A percentile compares a stretch with the other conserved stretches of the same genome.
phyloP scores from a whole-genome alignment of 1,140 invertebrate species.

The Heliconius congener region DNA sequence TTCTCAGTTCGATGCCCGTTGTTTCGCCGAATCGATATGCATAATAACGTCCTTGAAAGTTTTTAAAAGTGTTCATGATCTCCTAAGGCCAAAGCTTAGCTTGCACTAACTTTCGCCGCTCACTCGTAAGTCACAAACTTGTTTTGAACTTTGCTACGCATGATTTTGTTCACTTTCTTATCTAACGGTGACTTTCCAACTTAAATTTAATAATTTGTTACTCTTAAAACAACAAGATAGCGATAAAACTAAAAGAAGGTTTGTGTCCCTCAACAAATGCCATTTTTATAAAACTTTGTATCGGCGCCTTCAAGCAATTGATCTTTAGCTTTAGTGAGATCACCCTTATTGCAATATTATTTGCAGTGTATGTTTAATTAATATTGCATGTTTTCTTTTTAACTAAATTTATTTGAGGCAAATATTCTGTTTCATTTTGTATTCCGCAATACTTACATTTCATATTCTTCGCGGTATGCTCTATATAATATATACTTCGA shows the following conservation, averaged over 20 bases:
- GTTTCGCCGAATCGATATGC: slow-evolving; percentile 77
- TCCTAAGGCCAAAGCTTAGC: slow-evolving; percentile 44
- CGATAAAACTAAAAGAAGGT: neutral
- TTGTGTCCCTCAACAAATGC: slow-evolving; percentile 53
- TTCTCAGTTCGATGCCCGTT: slow-evolving; percentile 78
- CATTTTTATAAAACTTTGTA: slow-evolving; percentile 61
- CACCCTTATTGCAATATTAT: slow-evolving; percentile 21
- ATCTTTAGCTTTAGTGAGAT: slow-evolving; percentile 56
- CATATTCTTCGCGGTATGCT: neutral
- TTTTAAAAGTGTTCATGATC: slow-evolving; percentile 53
- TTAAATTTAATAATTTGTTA: slow-evolving; percentile 13
- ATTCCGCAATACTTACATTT: neutral
- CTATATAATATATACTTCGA: neutral
- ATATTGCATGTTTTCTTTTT: neutral
- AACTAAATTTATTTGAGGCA: neutral
- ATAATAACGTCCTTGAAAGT: slow-evolving; percentile 70
- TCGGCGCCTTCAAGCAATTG: slow-evolving; percentile 54
- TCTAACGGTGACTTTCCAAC: slow-evolving; percentile 58
- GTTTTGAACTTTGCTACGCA: slow-evolving; percentile 54
- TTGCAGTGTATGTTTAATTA: neutral
- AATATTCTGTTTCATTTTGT: neutral
- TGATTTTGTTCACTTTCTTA: slow-evolving; percentile 50
- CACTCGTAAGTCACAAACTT: slow-evolving; percentile 65
- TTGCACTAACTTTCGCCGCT: slow-evolving; percentile 44
- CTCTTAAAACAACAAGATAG: neutral